Conservation (phyloP, 2,113 vertebrate species). For the Macrotis lagotis region DNA sequence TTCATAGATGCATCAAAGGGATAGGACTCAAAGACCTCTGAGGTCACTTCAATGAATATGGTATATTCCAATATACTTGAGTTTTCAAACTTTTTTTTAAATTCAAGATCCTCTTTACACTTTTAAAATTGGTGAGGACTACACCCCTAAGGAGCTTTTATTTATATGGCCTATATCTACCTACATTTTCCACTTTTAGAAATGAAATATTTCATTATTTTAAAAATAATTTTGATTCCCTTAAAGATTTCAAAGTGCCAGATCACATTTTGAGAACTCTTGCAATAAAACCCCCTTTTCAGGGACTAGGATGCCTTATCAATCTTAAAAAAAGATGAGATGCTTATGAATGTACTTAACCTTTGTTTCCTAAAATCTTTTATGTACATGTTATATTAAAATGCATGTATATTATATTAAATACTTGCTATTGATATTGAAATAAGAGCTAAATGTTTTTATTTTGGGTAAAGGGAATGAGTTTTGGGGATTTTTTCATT, state of each 20-base stretch:
- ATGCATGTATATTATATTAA: not conserved
- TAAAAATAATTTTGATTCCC: not conserved
- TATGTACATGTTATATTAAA: not conserved
- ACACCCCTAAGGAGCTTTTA: not conserved
- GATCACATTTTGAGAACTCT: not conserved
- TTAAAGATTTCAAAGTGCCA: not conserved
- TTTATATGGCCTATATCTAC: not conserved
- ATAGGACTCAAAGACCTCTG: not conserved
- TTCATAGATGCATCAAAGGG: not conserved
- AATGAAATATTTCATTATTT: not conserved
- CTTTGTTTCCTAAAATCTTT: not conserved
- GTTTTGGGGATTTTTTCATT: slow-evolving; percentile 43
- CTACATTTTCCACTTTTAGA: not conserved
- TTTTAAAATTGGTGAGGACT: not conserved
- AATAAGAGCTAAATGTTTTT: not conserved
- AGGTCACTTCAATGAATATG: not conserved
- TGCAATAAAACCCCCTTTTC: not conserved
- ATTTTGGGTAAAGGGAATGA: not conserved
- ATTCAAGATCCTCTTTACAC: not conserved
- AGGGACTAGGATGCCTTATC: not conserved
- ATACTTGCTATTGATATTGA: not conserved
- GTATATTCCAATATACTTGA: not conserved
- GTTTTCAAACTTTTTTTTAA: not conserved
- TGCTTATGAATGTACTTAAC: not conserved
- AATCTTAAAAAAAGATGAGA: slow-evolving; percentile 16